phyloP scores from a whole-genome alignment of 2,888 invertebrate species.

The Drosophila fungiperda region DNA sequence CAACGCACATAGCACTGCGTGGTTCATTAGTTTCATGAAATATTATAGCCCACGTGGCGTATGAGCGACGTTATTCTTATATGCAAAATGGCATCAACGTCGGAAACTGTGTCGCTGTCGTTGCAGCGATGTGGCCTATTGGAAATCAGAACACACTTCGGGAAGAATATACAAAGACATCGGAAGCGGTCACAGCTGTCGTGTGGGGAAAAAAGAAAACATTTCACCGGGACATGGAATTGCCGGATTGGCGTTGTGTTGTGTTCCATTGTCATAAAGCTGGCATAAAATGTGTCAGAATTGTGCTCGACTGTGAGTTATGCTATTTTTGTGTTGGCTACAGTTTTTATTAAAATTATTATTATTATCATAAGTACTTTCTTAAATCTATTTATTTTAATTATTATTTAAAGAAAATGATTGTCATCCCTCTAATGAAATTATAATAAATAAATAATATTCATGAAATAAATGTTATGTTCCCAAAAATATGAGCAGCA shows the following conservation, averaged over 20 bases:
- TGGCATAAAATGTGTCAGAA: conserved; percentile 1
- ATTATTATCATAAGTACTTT: neutral
- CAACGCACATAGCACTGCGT: conserved; percentile 53
- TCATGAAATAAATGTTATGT: neutral
- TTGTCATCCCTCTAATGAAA: neutral
- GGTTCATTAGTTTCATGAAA: conserved; percentile 71
- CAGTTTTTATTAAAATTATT: neutral
- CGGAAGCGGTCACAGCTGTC: conserved; percentile 49
- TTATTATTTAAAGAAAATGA: neutral
- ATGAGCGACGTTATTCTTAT: conserved; percentile 67
- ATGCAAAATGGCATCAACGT: conserved; percentile 46
- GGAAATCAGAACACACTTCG: conserved; percentile 37
- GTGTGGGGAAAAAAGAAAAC: conserved; percentile 11
- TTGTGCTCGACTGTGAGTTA: conserved; percentile 23
- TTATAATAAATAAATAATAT: neutral
- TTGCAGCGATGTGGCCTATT: conserved; percentile 32
- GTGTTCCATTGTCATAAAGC: conserved; percentile 4
- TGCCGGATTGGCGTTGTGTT: conserved; percentile 26
- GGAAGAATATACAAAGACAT: conserved; percentile 12
- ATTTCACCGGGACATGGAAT: conserved; percentile 43
- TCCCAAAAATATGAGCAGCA: neutral
- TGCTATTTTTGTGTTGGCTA: neutral
- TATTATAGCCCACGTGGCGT: conserved; percentile 69
- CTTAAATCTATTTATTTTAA: neutral
- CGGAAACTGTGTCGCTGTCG: conserved; percentile 5